Conservation (phyloP, 2,888 invertebrate genomes). For the Sphinx pinastri region DNA sequence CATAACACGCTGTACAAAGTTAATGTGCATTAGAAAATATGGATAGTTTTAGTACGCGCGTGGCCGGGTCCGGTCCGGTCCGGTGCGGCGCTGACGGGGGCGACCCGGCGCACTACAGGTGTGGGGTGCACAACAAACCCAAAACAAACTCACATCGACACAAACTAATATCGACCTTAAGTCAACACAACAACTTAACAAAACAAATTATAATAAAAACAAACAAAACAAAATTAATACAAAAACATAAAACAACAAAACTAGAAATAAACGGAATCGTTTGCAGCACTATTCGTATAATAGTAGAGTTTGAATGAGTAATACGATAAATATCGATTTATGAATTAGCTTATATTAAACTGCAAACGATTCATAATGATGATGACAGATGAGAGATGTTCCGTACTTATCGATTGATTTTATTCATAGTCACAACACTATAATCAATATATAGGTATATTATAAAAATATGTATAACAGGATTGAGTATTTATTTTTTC, state of each 20-base stretch:
- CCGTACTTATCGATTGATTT: slow-evolving; percentile 17
- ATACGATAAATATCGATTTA: background rate
- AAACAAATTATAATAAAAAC: slow-evolving; percentile 48
- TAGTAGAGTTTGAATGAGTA: background rate
- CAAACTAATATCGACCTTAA: slow-evolving; percentile 54
- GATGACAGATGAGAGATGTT: slow-evolving; percentile 63
- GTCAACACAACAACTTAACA: slow-evolving; percentile 60
- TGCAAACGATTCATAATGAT: slow-evolving; percentile 54
- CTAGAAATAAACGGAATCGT: slow-evolving; percentile 47
- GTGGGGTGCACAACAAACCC: slow-evolving; percentile 70
- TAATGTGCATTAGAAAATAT: slow-evolving; percentile 9
- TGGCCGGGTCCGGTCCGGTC: slow-evolving; percentile 6
- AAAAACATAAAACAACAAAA: slow-evolving; percentile 51
- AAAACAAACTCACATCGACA: slow-evolving; percentile 59
- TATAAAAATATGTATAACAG: background rate
- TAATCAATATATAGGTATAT: background rate
- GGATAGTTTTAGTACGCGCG: background rate
- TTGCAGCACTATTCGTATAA: slow-evolving; percentile 47
- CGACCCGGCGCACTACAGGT: slow-evolving; percentile 43
- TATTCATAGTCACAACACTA: slow-evolving; percentile 15
- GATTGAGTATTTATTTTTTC: background rate
- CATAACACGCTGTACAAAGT: slow-evolving; percentile 3
- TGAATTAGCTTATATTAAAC: slow-evolving; percentile 26
- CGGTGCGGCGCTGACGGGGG: slow-evolving; percentile 32
- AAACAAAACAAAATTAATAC: slow-evolving; percentile 49